These are phyloP conservation scores for Tigriopus californicus DNA, from an alignment of 2,888 invertebrate genomes.

Conservation along the genomic window DNA sequence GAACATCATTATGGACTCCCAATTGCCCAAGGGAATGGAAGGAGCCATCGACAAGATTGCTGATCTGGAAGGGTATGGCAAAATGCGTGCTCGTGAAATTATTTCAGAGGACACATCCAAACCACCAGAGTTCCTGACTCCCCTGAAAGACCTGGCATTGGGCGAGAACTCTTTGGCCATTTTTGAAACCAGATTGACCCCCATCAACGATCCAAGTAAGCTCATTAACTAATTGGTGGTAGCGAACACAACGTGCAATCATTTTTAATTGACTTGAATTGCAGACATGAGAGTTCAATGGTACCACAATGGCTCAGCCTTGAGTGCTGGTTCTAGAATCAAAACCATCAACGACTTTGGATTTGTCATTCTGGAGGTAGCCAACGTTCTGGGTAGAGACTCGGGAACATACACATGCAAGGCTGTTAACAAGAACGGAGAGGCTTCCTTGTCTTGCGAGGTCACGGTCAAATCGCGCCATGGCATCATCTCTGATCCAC, in stretches of 20 bases:
- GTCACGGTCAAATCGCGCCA: constrained; percentile 68
- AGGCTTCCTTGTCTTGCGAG: constrained; percentile 70
- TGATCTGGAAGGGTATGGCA: constrained; percentile 55
- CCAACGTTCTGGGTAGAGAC: constrained; percentile 81
- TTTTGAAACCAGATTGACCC: constrained; percentile 72
- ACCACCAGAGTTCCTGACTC: constrained; percentile 74
- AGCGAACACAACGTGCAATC: too few species aligned
- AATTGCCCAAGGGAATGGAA: constrained; percentile 79
- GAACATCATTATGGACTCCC: constrained; percentile 75
- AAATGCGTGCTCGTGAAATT: neutral
- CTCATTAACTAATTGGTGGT: too few species aligned
- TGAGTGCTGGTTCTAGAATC: constrained; percentile 72
- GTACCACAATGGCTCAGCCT: constrained; percentile 88
- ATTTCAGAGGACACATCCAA: constrained; percentile 45
- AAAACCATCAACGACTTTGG: constrained; percentile 96
- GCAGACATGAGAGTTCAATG: constrained; percentile 68
- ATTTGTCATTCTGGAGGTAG: constrained; percentile 86
- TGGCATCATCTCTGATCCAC: constrained; percentile 72
- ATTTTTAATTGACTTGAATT: too few species aligned
- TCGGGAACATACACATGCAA: constrained; percentile 80
- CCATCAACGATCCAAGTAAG: constrained; percentile 64
- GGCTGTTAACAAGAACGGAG: constrained; percentile 75
- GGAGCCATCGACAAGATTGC: constrained; percentile 83
- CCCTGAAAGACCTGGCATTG: constrained; percentile 61
- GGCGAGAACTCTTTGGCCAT: constrained; percentile 74